Evolutionary conservation across 2,797 vertebrate genomes (phyloP).

Genomic region (Oryzias dopingdopingensis): DNA sequence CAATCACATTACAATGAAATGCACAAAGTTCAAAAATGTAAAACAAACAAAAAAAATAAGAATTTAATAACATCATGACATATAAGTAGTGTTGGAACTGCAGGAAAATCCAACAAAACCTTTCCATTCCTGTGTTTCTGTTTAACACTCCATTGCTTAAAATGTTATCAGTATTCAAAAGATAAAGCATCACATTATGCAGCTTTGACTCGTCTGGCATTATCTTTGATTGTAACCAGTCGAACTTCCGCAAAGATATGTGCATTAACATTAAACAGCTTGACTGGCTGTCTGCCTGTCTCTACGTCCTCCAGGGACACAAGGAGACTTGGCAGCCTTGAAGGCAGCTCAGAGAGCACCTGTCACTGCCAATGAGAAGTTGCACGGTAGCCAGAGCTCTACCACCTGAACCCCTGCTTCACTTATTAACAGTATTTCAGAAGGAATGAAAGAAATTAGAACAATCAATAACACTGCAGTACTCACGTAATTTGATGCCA

Average conservation of each 20-base stretch:
- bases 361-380: conserved; percentile 50
- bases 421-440: conserved; percentile 29
- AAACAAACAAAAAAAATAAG: too few relatives aligned
- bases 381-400: conserved; percentile 27
- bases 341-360: conserved; percentile 58
- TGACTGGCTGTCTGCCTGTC: conserved; percentile 65
- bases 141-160: conserved; percentile 53
- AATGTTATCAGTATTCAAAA: conserved; percentile 71
- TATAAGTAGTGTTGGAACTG: too few relatives aligned
- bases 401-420: conserved; percentile 34
- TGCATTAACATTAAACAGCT: conserved; percentile 76
- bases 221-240: conserved; percentile 73
- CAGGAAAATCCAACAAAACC: conserved; percentile 1
- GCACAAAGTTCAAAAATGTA: neutral
- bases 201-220: conserved; percentile 70
- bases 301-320: conserved; percentile 59
- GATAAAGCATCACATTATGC: conserved; percentile 72
- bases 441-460: conserved; percentile 27
- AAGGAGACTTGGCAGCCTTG: conserved; percentile 65
- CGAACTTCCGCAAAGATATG: conserved; percentile 63
- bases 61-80: too few relatives aligned
- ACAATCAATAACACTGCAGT: conserved; percentile 41
- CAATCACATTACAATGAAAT: neutral
- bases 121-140: conserved; percentile 20
- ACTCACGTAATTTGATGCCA: conserved; percentile 98